Evolutionary conservation across 1,140 invertebrate species (phyloP).

Genomic region (Diachasma alloeum): DNA sequence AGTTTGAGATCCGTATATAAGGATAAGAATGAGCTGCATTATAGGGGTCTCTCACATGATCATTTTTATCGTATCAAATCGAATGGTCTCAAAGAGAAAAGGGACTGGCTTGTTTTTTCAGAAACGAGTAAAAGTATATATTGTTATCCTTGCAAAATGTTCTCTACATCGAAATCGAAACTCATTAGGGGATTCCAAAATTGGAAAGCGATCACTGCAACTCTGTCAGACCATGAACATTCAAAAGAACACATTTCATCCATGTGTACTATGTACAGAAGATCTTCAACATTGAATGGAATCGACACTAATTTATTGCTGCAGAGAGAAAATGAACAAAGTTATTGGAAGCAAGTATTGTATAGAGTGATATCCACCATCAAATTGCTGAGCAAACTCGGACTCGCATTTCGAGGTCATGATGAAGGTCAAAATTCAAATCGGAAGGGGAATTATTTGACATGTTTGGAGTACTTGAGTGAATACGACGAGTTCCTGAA

Average conservation of each 20-base stretch:
- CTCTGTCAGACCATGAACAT: background rate
- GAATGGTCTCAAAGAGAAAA: background rate
- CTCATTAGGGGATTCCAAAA: background rate
- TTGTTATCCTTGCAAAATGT: background rate
- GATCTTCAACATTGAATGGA: background rate
- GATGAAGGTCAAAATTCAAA: too few relatives aligned
- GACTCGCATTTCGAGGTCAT: too few relatives aligned
- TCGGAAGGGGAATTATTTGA: background rate
- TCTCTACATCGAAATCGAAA: background rate
- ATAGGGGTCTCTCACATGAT: background rate
- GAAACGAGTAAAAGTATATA: background rate
- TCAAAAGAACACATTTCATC: too few relatives aligned
- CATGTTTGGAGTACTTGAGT: background rate
- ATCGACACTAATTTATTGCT: background rate
- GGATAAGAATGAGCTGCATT: background rate
- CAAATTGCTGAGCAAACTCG: too few relatives aligned
- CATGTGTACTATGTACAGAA: background rate
- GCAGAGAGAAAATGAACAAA: too few relatives aligned
- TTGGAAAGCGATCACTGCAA: background rate
- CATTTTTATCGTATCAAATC: background rate
- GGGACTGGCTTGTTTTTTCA: background rate
- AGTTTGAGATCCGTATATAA: background rate
- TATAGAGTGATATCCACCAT: too few relatives aligned
- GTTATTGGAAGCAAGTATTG: too few relatives aligned
- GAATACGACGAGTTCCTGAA: background rate